phyloP scores from a whole-genome alignment of 2,797 vertebrate species.

The Poecile montanus region DNA sequence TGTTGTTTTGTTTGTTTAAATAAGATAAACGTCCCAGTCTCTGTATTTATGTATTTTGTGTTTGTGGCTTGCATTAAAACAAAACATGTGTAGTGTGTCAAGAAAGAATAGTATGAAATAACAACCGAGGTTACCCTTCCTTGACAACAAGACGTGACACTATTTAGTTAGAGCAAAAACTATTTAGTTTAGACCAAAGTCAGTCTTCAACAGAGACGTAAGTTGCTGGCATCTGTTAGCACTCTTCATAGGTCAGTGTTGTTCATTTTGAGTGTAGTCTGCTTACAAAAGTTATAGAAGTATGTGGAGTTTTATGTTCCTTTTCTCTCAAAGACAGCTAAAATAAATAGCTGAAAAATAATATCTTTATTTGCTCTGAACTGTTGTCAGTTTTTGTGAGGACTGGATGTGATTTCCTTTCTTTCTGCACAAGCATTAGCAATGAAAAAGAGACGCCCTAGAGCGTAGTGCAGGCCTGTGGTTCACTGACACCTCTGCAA shows the following conservation, averaged over 20 bases:
- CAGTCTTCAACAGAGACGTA: neutral
- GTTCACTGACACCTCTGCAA: neutral
- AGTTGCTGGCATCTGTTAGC: slow-evolving; percentile 17
- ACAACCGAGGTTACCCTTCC: neutral
- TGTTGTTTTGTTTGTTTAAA: neutral
- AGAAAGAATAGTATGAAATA: slow-evolving; percentile 30
- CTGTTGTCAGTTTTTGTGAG: neutral
- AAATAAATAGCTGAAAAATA: neutral
- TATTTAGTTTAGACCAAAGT: slow-evolving; percentile 1
- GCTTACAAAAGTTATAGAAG: neutral
- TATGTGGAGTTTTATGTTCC: neutral
- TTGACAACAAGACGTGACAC: neutral
- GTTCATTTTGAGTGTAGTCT: neutral
- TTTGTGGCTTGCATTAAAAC: slow-evolving; percentile 22
- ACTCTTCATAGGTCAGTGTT: neutral
- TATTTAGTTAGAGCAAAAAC: neutral
- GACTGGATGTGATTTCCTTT: neutral
- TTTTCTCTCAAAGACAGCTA: neutral
- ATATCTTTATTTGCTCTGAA: neutral
- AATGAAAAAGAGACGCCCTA: neutral
- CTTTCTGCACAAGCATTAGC: neutral
- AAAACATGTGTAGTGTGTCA: neutral
- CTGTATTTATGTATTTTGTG: neutral
- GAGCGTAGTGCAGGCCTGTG: neutral
- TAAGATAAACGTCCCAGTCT: neutral